Conservation (phyloP, 2,888 invertebrate species). For the Eustalomyia histrio region DNA sequence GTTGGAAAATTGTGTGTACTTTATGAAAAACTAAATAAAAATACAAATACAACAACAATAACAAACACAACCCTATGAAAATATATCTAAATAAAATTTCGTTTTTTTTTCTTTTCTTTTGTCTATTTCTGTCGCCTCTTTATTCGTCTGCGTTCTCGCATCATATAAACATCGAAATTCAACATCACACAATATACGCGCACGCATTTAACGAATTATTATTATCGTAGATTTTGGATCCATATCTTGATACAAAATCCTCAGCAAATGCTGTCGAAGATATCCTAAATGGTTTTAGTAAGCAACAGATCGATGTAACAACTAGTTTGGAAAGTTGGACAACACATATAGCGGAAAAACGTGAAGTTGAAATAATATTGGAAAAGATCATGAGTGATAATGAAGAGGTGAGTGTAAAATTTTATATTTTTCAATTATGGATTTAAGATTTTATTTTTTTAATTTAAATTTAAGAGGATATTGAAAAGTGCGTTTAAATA, state of each 20-base stretch:
- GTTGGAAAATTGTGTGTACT: constrained; percentile 26
- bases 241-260: constrained; percentile 85
- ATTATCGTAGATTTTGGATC: constrained; percentile 83
- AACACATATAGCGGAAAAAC: constrained; percentile 83
- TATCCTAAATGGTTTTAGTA: constrained; percentile 84
- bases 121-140: constrained; percentile 66
- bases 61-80: constrained; percentile 6
- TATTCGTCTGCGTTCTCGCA: constrained; percentile 63
- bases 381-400: constrained; percentile 84
- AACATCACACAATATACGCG: constrained; percentile 50
- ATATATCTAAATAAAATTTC: constrained; percentile 47
- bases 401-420: constrained; percentile 81
- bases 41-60: constrained; percentile 23
- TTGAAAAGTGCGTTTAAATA: not conserved
- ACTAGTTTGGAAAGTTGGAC: constrained; percentile 87
- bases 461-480: not conserved
- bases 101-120: constrained; percentile 32
- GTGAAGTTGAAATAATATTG: constrained; percentile 80
- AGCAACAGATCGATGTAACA: constrained; percentile 83
- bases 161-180: constrained; percentile 57
- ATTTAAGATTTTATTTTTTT: constrained; percentile 37
- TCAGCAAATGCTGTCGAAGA: constrained; percentile 85
- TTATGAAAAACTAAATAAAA: constrained; percentile 49
- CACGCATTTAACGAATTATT: constrained; percentile 63
- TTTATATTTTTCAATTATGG: no score